Evolutionary conservation across 1,140 invertebrate genomes (phyloP).

Genomic region (Phymastichus coffea): DNA sequence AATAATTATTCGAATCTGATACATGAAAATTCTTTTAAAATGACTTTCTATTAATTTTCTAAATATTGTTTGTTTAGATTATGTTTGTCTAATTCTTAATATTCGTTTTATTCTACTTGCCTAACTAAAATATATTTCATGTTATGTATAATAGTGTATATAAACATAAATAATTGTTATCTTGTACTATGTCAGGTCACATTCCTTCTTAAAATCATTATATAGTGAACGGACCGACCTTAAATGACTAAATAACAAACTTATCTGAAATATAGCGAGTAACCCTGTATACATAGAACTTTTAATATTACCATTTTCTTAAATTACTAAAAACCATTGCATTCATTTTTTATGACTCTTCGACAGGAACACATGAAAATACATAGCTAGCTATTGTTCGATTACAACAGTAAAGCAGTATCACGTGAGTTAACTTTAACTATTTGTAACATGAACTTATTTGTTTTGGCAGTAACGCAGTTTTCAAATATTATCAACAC

Average conservation of each 20-base stretch:
- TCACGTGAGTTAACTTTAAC: background rate
- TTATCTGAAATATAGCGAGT: slow-evolving; percentile 13
- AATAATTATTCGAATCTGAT: too few species aligned
- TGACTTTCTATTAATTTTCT: background rate
- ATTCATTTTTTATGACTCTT: background rate
- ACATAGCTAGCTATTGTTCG: slow-evolving; percentile 2
- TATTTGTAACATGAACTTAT: background rate
- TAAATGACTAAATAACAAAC: slow-evolving; percentile 15
- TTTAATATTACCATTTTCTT: background rate
- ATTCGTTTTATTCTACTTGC: slow-evolving; percentile 20
- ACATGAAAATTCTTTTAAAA: background rate
- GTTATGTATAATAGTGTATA: too few species aligned
- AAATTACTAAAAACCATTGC: background rate
- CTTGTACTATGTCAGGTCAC: slow-evolving; percentile 32
- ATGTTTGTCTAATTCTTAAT: too few species aligned
- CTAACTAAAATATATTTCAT: slow-evolving; percentile 36
- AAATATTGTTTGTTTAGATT: too few species aligned
- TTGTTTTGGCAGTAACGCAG: slow-evolving; percentile 7
- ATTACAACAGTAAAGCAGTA: slow-evolving; percentile 2
- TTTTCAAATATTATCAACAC: too few species aligned
- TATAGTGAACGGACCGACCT: slow-evolving; percentile 11
- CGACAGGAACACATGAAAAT: slow-evolving; percentile 16
- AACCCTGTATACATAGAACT: slow-evolving; percentile 14
- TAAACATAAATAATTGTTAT: slow-evolving; percentile 33
- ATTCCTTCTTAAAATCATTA: background rate